Evolutionary conservation across 1,140 invertebrate species (phyloP), one percentile per base, ranked within the genome.

Genomic region (Pachyrhynchus sulphureomaculatus): DNA sequence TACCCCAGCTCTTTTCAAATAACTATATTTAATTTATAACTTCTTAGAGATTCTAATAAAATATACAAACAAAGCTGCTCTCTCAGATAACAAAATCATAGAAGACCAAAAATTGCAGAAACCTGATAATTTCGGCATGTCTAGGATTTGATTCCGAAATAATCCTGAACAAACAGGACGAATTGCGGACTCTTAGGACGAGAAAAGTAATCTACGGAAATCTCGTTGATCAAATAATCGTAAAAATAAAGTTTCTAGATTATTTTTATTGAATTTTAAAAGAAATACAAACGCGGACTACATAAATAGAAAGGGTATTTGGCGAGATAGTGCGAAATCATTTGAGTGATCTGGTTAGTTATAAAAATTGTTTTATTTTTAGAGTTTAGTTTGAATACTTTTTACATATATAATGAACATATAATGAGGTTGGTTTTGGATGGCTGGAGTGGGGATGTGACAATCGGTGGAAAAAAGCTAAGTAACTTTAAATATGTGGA

Each of bases 161-260:
- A 54, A 64, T 64, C 62, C 56, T 64, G 52, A 53, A 47, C 44
- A 64, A 64, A 64, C 62, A 64, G 62, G 23, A 44, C 36, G 26
- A 54, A 54, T 2, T 21, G 32, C 53, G 53, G 53, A 24, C 53
- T 42, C 53, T 45, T 44, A 13, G 5, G 17, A 12, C 53, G 9
- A 4, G 4, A 56, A 56, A 45, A 32, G 18, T 20, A 56, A 45
- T 39, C 53, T 23, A 56, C 33, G 15, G 10, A 45, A 56, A 45
- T 39, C 53, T 23, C 34, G 41, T 10, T 56, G 20, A 41, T 34
- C 53, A 56, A 56, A 45, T 15, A 56, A 36, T 26, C 42, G 45
- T 56, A 56, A 56, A 56, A 44, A 8, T n/a, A 45, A 13, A 26
- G 10, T 21, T 56, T 56, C 44, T 56, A 39, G 42, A 56, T 56